These are phyloP conservation scores for Prionailurus bengalensis DNA, from an alignment of 2,113 vertebrate genomes.

Conservation along the genomic window DNA sequence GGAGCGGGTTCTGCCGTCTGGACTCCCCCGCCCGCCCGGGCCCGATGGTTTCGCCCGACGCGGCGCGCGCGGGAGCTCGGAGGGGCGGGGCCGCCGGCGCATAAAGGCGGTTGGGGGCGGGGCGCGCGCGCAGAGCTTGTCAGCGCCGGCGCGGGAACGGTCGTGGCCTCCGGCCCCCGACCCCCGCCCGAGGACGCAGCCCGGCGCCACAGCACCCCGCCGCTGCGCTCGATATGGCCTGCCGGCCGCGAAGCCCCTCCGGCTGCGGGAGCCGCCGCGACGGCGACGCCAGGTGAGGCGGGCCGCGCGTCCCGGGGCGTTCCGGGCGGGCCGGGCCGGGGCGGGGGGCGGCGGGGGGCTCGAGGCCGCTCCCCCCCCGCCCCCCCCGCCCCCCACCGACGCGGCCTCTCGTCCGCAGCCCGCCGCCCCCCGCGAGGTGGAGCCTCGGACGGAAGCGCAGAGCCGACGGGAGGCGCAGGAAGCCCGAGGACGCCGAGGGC, in stretches of 20 bases:
- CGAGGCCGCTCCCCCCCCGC: fast-evolving
- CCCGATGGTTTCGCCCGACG: conserved; percentile 37
- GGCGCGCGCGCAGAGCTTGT: background rate
- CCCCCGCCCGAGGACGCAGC: background rate
- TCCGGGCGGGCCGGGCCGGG: background rate
- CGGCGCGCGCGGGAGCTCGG: conserved; percentile 65
- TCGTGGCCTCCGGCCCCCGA: background rate
- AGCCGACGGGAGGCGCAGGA: conserved; percentile 89
- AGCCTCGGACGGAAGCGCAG: conserved; percentile 92
- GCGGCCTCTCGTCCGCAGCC: conserved; percentile 76
- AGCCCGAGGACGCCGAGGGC: conserved; percentile 70
- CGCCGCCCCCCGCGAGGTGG: conserved; percentile 87
- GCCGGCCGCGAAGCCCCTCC: conserved; percentile 79
- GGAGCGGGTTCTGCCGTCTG: background rate
- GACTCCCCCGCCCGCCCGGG: background rate
- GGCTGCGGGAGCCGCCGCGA: background rate
- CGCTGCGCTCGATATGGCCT: conserved; percentile 72
- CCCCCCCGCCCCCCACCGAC: background rate
- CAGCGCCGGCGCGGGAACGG: conserved; percentile 51
- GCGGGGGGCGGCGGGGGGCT: background rate
- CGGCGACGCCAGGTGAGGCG: conserved; percentile 49
- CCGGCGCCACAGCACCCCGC: background rate
- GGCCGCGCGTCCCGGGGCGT: background rate
- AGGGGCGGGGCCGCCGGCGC: conserved; percentile 20
- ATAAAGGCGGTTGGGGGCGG: conserved; percentile 66